Evolutionary conservation across 2,888 invertebrate genomes (phyloP).

Genomic region (Caenorhabditis sp.): DNA sequence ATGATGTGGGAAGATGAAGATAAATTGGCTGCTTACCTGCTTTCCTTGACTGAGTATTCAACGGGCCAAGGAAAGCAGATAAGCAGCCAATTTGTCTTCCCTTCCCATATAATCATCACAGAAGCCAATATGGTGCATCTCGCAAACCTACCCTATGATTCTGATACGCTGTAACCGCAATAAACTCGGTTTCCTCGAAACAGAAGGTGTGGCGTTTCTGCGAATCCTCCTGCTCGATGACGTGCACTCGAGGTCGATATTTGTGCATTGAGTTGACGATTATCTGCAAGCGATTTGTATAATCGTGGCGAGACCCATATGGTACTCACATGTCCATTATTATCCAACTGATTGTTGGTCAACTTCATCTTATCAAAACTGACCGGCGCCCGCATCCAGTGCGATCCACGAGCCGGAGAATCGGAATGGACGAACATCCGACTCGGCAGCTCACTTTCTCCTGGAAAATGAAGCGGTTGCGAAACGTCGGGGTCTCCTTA

Average conservation of each 20-base stretch:
- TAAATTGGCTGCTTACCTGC: too few species aligned
- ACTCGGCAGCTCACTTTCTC: conserved; percentile 90
- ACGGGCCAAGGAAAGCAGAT: too few species aligned
- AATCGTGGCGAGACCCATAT: too few species aligned
- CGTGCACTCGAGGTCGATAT: conserved; percentile 97
- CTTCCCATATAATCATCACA: too few species aligned
- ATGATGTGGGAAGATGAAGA: too few species aligned
- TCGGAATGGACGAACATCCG: conserved; percentile 96
- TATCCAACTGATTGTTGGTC: conserved; percentile 98
- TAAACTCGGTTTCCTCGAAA: conserved; percentile 98
- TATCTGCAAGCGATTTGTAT: conserved; percentile 87
- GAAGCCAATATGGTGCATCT: too few species aligned
- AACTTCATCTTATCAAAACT: conserved; percentile 98
- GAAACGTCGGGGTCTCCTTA: too few species aligned
- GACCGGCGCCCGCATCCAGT: conserved; percentile 92
- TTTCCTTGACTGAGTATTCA: too few species aligned
- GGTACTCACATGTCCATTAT: conserved; percentile 95
- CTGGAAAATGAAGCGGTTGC: conserved; percentile 67
- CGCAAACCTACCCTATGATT: conserved; percentile 91
- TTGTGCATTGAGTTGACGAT: conserved; percentile 99
- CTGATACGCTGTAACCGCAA: conserved; percentile 99
- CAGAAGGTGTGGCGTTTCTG: conserved; percentile 87
- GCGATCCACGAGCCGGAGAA: conserved; percentile 95
- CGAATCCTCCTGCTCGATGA: conserved; percentile 86
- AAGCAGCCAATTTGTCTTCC: too few species aligned